Evolutionary conservation across 2,888 invertebrate species (phyloP), one percentile per base, ranked within the genome.

Genomic region (Ceriagrion tenellum): DNA sequence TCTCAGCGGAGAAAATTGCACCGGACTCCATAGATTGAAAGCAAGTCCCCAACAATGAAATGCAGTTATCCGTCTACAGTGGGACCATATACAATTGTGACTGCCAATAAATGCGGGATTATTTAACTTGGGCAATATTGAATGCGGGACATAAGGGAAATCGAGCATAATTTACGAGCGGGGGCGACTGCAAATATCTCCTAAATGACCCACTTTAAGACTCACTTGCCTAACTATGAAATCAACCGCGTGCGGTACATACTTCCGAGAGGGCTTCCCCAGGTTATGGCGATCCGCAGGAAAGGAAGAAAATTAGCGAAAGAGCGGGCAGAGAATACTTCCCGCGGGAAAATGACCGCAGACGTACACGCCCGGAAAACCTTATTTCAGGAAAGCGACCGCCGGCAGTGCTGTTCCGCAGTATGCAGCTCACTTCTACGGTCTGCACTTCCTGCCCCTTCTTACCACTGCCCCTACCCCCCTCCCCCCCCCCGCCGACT

Each of bases 321-420:
- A 35, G 81, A 1, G 81, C 81, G 10, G 16, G 16, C 81, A 35
- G 35, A 35, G 10, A 12, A 35, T 69, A 12, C 69, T 8, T 69
- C 69, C 47, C n/a, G n/a, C 81, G 81, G n/a, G 35, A 81, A 81
- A 81, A 81, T 35, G 81, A 81, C 35, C 69, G 69, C 69, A n/a
- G 69, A 81, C 30, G n/a, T 35, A 35, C 35, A 30, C 10, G 81
- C 35, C 81, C 8, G 35, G 81, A 81, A 81, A 35, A 30, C 35
- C 35, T 81, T 35, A 81, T 81, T 81, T 35, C 16, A 35, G 81
- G 81, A 81, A 81, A 35, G 16, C 30, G 26, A 69, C 26, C 69
- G 12, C 69, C 3, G 26, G 26, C 69, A n/a, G 13, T 26, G 12
- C 69, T 69, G n/a, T n/a, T 69, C 12, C n/a, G 69, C n/a, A 18